Evolutionary conservation across 2,888 invertebrate genomes (phyloP).

Genomic region (Melinaea marsaeus): DNA sequence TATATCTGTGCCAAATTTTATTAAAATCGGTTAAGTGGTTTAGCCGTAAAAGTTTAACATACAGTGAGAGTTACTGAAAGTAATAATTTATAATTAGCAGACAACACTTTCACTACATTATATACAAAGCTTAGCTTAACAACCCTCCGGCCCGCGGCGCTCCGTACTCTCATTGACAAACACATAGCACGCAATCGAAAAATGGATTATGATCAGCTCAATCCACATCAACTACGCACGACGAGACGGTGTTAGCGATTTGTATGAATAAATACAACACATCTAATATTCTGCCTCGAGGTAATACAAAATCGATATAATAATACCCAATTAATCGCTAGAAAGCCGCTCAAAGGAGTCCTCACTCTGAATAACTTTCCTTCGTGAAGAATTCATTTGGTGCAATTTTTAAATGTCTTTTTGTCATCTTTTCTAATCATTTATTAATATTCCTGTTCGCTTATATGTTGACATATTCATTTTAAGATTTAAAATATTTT

Average conservation of each 20-base stretch:
- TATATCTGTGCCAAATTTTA: too few species aligned
- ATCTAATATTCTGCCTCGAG: constrained; percentile 55
- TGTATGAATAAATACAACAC: constrained; percentile 52
- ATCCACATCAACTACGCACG: constrained; percentile 37
- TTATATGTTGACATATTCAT: too few species aligned
- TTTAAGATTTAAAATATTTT: too few species aligned
- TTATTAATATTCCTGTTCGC: neutral
- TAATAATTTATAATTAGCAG: too few species aligned
- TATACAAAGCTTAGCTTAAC: neutral
- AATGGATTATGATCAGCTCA: constrained; percentile 23
- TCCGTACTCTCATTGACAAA: neutral
- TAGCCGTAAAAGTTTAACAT: too few species aligned
- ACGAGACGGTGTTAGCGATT: constrained; percentile 37
- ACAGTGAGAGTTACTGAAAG: too few species aligned
- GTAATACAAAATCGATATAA: constrained; percentile 73
- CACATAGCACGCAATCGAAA: constrained; percentile 18
- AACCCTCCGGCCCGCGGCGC: neutral
- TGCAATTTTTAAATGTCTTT: neutral
- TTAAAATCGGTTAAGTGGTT: too few species aligned
- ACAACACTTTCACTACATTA: too few species aligned
- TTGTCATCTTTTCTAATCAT: neutral
- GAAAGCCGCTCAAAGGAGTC: constrained; percentile 40
- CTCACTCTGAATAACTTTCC: constrained; percentile 26
- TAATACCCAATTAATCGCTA: constrained; percentile 67
- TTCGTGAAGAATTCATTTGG: constrained; percentile 47